Evolutionary conservation across 2,797 vertebrate genomes (phyloP), one percentile per base, ranked within the genome.

Genomic region (Tiaroga cobitis): DNA sequence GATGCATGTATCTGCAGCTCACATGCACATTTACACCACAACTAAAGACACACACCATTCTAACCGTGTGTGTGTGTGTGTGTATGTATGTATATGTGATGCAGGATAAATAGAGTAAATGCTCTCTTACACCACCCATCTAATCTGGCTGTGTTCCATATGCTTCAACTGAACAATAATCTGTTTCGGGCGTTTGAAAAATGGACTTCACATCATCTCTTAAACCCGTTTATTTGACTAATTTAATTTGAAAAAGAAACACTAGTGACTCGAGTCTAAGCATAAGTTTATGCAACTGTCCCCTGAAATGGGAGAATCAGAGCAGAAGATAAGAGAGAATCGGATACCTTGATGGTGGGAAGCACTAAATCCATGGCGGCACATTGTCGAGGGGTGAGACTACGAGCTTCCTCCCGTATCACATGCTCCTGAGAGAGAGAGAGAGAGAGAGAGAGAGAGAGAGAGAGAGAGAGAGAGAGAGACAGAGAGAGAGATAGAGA

Each of bases 341-440:
- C 39, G 6, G 26, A 87, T 93, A 99, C 98, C 97, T 99, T 99
- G 92, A 98, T 97, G 83, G 98, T 99, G 72, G 96, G 97, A 84
- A 99, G 95, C 78, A 97, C 97, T 49, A 98, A 96, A 75, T 99
- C 98, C 98, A 99, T 97, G 88, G 97, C 89, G 7, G 97, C 96
- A 86, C 97, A 99, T 88, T 99, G 98, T 87, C 97, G 93, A 83
- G 96, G 95, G 0, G 95, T 97, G 92, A 99, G 94, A 92, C 97
- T 98, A 81, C 95, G 96, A 90, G 97, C 94, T 89, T 99, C 97
- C 87, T 99, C 98, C 86, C 97, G 95, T 84, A 93, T 98, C 74
- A 99, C 96, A 11, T 99, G 98, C 41, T 99, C 98, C 98, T 99
- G 90, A 46, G n/a, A 92, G 10, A 61, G 49, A 29, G 70, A 34